These are phyloP conservation scores for Drymodes brunneopygia DNA, from an alignment of 2,113 vertebrate species.

Conservation along the genomic window DNA sequence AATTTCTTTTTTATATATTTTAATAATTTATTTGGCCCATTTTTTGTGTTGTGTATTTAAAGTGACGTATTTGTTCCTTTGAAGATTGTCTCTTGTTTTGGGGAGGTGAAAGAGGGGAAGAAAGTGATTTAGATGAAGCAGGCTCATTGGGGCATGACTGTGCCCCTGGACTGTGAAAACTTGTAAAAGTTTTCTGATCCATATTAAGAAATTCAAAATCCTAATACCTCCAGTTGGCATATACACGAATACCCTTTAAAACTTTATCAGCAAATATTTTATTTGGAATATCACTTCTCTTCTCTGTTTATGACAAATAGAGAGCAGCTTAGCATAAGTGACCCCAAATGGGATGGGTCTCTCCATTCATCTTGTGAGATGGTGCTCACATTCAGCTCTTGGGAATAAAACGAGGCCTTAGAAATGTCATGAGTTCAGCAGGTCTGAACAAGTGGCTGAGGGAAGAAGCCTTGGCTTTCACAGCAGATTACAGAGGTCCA, in stretches of 20 bases:
- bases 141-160: constrained; percentile 15
- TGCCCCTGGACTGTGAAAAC: constrained; percentile 13
- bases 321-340: not conserved
- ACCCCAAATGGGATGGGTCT: not conserved
- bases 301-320: not conserved
- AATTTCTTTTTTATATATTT: constrained; percentile 58
- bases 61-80: constrained; percentile 68
- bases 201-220: not conserved
- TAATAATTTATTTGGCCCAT: constrained; percentile 73
- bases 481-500: not conserved
- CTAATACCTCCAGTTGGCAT: not conserved
- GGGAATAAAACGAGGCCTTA: not conserved
- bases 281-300: not conserved
- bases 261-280: not conserved
- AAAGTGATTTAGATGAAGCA: constrained; percentile 48
- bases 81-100: constrained; percentile 62
- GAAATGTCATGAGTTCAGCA: not conserved
- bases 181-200: constrained; percentile 27
- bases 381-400: not conserved
- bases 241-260: not conserved
- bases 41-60: constrained; percentile 65
- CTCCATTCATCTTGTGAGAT: not conserved
- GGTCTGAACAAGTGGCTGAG: not conserved
- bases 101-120: constrained; percentile 31
- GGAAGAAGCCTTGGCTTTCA: not conserved